Conservation (phyloP, 2,113 vertebrate species). For the Rhinogobius similis region DNA sequence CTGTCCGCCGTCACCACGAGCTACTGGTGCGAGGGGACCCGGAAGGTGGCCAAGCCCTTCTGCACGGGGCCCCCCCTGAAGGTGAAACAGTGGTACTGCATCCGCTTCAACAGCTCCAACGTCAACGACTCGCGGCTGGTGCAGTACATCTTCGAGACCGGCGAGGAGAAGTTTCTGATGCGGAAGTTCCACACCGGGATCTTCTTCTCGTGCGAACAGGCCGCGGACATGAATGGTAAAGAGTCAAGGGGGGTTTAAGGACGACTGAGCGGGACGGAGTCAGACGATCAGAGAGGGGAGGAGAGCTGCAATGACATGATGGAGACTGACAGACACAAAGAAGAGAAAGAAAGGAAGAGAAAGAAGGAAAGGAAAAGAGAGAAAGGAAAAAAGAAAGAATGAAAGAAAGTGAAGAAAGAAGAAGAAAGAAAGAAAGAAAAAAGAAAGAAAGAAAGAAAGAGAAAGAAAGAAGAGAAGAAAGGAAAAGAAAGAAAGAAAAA, state of each 20-base stretch:
- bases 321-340: no score
- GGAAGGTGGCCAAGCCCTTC: slow-evolving; percentile 87
- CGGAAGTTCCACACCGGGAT: slow-evolving; percentile 86
- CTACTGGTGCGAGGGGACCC: slow-evolving; percentile 89
- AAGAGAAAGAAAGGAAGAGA: no score
- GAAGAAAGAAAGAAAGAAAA: no score
- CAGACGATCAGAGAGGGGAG: not conserved
- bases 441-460: no score
- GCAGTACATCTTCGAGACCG: slow-evolving; percentile 88
- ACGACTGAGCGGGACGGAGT: no score
- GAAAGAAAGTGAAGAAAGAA: no score
- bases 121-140: slow-evolving; percentile 77
- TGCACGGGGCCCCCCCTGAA: slow-evolving; percentile 74
- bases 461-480: no score
- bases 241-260: no score
- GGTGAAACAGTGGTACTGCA: slow-evolving; percentile 77
- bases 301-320: no score
- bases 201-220: slow-evolving; percentile 88
- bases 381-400: no score
- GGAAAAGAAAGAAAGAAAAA: no score
- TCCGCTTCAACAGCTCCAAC: slow-evolving; percentile 80
- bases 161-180: slow-evolving; percentile 86
- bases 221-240: slow-evolving; percentile 81
- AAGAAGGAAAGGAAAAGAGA: no score
- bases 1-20: slow-evolving; percentile 85